phyloP scores from a whole-genome alignment of 2,888 invertebrate genomes.

The Drosophila peninsularis region DNA sequence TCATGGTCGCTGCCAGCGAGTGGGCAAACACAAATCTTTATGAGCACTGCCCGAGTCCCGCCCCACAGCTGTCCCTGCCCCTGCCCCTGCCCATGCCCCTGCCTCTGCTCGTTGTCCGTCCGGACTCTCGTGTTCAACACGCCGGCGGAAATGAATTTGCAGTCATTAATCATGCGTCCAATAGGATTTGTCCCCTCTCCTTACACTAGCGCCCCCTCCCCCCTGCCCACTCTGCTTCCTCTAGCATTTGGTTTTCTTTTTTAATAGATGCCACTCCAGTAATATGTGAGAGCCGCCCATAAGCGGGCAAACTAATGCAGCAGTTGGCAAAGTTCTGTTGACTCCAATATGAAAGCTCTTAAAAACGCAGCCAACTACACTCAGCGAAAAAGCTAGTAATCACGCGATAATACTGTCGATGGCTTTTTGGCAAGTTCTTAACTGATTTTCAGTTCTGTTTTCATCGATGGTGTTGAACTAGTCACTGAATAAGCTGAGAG shows the following conservation, averaged over 20 bases:
- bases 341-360: background rate
- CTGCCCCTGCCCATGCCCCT: background rate
- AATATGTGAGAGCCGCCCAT: background rate
- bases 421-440: background rate
- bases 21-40: slow-evolving; percentile 59
- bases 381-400: slow-evolving; percentile 1
- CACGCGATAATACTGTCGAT: too few species aligned
- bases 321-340: background rate
- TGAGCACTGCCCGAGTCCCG: slow-evolving; percentile 24
- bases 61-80: background rate
- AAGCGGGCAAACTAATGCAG: slow-evolving; percentile 4
- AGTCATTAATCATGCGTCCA: slow-evolving; percentile 79
- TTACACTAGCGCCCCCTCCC: background rate
- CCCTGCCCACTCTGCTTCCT: background rate
- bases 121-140: slow-evolving; percentile 11
- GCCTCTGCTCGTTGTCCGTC: background rate
- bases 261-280: slow-evolving; percentile 11
- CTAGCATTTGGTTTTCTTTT: slow-evolving; percentile 7
- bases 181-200: slow-evolving; percentile 58
- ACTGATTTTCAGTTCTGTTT: background rate
- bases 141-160: slow-evolving; percentile 77
- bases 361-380: slow-evolving; percentile 3
- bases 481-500: too few species aligned
- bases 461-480: too few species aligned
- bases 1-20: slow-evolving; percentile 27